Evolutionary conservation across 1,140 invertebrate genomes (phyloP), one percentile per base, ranked within the genome.

Genomic region (Penaeus indicus): DNA sequence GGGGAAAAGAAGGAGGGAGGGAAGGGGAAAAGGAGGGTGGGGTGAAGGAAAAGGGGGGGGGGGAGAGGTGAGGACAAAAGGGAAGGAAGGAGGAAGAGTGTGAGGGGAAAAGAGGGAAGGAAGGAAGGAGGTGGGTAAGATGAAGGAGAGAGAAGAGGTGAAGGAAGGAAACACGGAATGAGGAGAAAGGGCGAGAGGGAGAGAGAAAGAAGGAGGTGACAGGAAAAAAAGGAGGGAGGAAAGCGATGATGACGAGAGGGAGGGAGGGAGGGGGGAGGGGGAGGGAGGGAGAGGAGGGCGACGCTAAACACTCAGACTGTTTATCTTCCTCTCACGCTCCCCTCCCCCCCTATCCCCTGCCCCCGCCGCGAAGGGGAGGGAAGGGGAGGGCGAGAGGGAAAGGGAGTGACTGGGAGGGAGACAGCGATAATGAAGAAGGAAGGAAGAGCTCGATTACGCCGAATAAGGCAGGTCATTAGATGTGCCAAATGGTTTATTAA

Each of bases 101-200:
- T 22, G 22, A 60, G 32, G 18, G n/a, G 27, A 42, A 27, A n/a
- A 10, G 7, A 8, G 19, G 5, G 25, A 60, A 54, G 5, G 42
- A 19, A 3, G 3, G 10, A 18, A 3, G 11, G 18, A 21, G 32
- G 21, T 69, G 32, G 67, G 67, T 3, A 13, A 16, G 21, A 5
- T 7, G 77, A 79, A 38, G 77, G 38, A 79, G 38, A 22, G 38
- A n/a, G 5, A 32, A 54, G 25, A 38, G 63, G 27, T 47, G 32
- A 69, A 38, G 63, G 82, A 47, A 16, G n/a, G 18, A n/a, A 47
- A 63, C n/a, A 63, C 18, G 62, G 63, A 7, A 42, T 42, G 42
- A 69, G 64, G 62, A 60, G 61, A 63, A 62, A 82, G 47, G 62
- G 80, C n/a, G 80, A 27, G 63, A 61, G 25, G 61, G 63, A 82